These are phyloP conservation scores for Limosa lapponica DNA, from an alignment of 2,797 vertebrate genomes.

Conservation along the genomic window DNA sequence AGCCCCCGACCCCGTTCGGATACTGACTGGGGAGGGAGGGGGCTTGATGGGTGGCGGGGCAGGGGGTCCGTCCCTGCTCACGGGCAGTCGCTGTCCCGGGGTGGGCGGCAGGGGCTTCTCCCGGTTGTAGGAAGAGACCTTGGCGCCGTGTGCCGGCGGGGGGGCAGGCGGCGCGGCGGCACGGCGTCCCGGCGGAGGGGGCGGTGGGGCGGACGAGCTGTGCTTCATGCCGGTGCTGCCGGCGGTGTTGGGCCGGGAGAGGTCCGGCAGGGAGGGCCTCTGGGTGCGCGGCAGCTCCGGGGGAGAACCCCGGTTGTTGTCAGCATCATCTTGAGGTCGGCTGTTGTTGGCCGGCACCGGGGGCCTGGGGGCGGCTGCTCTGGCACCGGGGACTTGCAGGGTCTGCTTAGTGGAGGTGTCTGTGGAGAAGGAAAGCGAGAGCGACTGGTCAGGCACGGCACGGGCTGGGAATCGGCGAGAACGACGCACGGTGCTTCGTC, in stretches of 20 bases:
- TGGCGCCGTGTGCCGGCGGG: constrained; percentile 66
- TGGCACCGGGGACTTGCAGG: constrained; percentile 83
- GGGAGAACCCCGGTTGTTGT: constrained; percentile 78
- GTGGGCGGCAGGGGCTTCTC: constrained; percentile 92
- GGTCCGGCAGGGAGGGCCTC: constrained; percentile 90
- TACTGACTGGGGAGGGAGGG: constrained; percentile 80
- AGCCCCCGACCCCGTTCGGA: constrained; percentile 69
- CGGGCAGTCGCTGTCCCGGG: constrained; percentile 80
- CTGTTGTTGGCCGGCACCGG: constrained; percentile 69
- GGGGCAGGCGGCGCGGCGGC: constrained; percentile 76
- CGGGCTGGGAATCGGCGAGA: fast-evolving
- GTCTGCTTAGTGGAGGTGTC: constrained; percentile 84
- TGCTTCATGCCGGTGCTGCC: constrained; percentile 80
- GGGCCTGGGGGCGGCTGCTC: constrained; percentile 85
- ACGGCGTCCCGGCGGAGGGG: constrained; percentile 78
- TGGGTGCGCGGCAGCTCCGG: constrained; percentile 86
- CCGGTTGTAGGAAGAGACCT: constrained; percentile 82
- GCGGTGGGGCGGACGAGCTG: constrained; percentile 77
- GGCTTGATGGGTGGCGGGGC: constrained; percentile 80
- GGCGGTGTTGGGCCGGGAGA: constrained; percentile 80
- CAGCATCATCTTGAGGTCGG: constrained; percentile 80
- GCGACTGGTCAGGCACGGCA: neutral
- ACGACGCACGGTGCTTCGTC: neutral
- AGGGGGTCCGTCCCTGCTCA: constrained; percentile 72
- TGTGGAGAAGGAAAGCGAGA: constrained; percentile 58